Base-by-base conservation (phyloP, 2,888 invertebrate genomes). In the Tethea ocularis region DNA sequence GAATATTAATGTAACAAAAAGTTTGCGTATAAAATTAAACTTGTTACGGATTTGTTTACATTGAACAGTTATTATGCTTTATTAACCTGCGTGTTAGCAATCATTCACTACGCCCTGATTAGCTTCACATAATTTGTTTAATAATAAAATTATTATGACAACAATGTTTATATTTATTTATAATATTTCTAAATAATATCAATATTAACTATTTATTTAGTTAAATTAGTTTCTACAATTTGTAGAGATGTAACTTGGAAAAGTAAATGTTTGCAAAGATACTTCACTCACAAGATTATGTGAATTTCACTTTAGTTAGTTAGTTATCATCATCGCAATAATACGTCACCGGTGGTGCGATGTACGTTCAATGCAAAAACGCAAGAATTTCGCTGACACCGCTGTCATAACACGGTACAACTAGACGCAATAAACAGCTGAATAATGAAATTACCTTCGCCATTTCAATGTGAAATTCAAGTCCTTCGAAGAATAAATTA, bases 401-500 rank as follows among this genome's bases (percentile, higher is more conserved):
- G 61, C 57, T 56, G 36, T n/a, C 24, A 56, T 51, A 63, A 56
- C 57, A 60, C 22, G 52, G 61, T 52, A 53, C 57, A 61, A 59
- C 20, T 23, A 52, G 24, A 57, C 56, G 57, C 52, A 33, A 13
- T 33, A 1, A 24, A 36, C 53, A 54, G 22, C 55, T 26, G 66
- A 64, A 64, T 61, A 64, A 61, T 22, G n/a, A 69, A 68, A 64
- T 90, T 91, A 91, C 91, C 92, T 91, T 90, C 10, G 92, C 90
- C 91, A 91, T 90, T 63, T 68, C 76, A 71, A 72, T 67, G 67
- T 63, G 62, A 67, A 66, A 62, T 53, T 66, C 72, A 71, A 73
- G 67, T 69, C 67, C 62, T 62, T 63, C 69, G 64, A 63, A 62
- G 65, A 67, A 71, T 58, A 63, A 63, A 63, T 63, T 63, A 63